A percentile compares a stretch with the other conserved stretches of the same genome.
Evolutionary conservation across 2,888 invertebrate genomes (phyloP).

Genomic region (Tenodera sinensis): DNA sequence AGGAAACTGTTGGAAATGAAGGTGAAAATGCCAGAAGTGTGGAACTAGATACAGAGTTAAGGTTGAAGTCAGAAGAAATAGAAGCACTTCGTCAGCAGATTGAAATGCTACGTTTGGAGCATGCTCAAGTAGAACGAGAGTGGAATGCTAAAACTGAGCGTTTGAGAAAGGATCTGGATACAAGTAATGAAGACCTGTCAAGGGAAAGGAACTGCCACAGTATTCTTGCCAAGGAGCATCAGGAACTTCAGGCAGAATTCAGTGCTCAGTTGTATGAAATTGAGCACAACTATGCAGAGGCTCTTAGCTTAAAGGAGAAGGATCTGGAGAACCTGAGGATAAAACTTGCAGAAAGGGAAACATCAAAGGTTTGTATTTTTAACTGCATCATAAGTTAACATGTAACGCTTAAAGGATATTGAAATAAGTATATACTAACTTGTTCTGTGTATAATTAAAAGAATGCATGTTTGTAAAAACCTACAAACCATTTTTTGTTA

Average conservation of each 20-base stretch:
- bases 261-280: not conserved
- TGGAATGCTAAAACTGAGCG: not conserved
- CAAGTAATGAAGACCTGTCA: not conserved
- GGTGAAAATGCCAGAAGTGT: slow-evolving; percentile 30
- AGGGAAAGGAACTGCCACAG: not conserved
- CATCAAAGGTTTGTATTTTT: not conserved
- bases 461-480: not conserved
- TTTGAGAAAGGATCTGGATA: slow-evolving; percentile 5
- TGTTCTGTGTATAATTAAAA: too few relatives aligned
- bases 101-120: slow-evolving; percentile 30
- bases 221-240: not conserved
- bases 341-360: not conserved
- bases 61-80: slow-evolving; percentile 37
- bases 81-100: slow-evolving; percentile 33
- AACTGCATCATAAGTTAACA: too few relatives aligned
- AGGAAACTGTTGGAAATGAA: slow-evolving; percentile 15
- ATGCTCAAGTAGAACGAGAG: slow-evolving; percentile 24
- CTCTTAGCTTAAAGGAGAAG: slow-evolving; percentile 34
- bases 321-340: slow-evolving; percentile 31
- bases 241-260: slow-evolving; percentile 1
- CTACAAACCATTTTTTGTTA: not conserved
- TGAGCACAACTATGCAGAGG: not conserved
- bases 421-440: too few relatives aligned
- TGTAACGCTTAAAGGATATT: too few relatives aligned
- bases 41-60: slow-evolving; percentile 33